Evolutionary conservation across 2,888 invertebrate species (phyloP).

Genomic region (Venusia cambrica): DNA sequence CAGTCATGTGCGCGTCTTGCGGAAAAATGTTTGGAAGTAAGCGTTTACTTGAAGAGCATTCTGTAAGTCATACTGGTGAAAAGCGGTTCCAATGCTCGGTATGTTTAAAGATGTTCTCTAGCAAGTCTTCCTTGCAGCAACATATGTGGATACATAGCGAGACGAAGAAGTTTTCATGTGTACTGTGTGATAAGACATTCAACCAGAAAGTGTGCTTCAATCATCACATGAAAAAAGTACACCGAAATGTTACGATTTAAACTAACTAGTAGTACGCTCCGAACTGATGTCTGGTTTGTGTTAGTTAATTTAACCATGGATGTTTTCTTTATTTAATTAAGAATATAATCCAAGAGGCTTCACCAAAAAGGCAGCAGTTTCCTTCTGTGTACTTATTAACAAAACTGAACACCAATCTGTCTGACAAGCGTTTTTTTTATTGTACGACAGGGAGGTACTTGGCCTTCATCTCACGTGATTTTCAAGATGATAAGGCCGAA

Average conservation of each 20-base stretch:
- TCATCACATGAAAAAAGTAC: slow-evolving; percentile 53
- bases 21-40: slow-evolving; percentile 52
- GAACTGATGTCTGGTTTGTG: too few relatives aligned
- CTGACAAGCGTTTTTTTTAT: too few relatives aligned
- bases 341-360: too few relatives aligned
- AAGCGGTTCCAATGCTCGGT: slow-evolving; percentile 64
- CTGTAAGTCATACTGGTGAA: slow-evolving; percentile 70
- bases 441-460: too few relatives aligned
- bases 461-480: too few relatives aligned
- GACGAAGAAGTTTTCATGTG: slow-evolving; percentile 55
- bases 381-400: too few relatives aligned
- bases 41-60: slow-evolving; percentile 58
- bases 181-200: slow-evolving; percentile 57
- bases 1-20: slow-evolving; percentile 52
- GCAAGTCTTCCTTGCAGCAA: slow-evolving; percentile 62
- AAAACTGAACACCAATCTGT: too few relatives aligned
- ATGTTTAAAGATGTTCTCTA: slow-evolving; percentile 72
- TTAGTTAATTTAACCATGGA: slow-evolving; percentile 1
- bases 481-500: too few relatives aligned
- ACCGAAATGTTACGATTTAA: slow-evolving; percentile 26
- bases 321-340: slow-evolving; percentile 24
- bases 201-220: slow-evolving; percentile 65
- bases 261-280: too few relatives aligned
- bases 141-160: slow-evolving; percentile 70
- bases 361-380: too few relatives aligned